Percentiles rank a stretch among this genome's conserved stretches.
These are phyloP conservation scores for Rotaria sp. DNA, from an alignment of 2,888 invertebrate genomes.

Conservation along the genomic window DNA sequence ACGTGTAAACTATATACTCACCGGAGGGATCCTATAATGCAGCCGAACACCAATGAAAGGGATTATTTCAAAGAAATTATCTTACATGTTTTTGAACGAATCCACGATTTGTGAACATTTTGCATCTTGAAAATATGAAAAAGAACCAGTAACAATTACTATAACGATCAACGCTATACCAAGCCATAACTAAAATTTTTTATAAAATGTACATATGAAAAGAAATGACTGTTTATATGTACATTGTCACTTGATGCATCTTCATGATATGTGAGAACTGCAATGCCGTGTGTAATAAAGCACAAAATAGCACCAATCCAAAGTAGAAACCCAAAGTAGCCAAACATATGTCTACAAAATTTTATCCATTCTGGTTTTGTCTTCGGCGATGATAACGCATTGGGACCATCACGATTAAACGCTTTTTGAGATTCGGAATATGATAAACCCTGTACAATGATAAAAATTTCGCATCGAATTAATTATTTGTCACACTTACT, in stretches of 20 bases:
- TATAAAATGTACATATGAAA: not conserved
- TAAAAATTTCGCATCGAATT: not conserved
- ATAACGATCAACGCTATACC: constrained; percentile 87
- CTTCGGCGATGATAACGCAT: constrained; percentile 46
- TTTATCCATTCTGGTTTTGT: constrained; percentile 98
- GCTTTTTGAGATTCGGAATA: constrained; percentile 42
- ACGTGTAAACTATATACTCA: not conserved
- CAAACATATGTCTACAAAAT: constrained; percentile 96
- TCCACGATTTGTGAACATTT: constrained; percentile 98
- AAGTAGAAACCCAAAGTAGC: constrained; percentile 82
- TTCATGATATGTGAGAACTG: constrained; percentile 42
- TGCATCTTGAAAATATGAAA: constrained; percentile 94
- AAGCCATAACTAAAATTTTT: constrained; percentile 66
- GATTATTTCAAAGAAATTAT: not conserved
- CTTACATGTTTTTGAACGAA: constrained; percentile 85
- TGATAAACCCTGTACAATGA: constrained; percentile 32
- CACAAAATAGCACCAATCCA: constrained; percentile 81
- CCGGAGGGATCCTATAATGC: not conserved
- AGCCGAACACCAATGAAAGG: not conserved
- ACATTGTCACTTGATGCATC: constrained; percentile 46
- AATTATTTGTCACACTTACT: not conserved
- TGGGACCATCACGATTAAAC: constrained; percentile 46
- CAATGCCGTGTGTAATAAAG: constrained; percentile 47
- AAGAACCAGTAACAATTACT: constrained; percentile 92
- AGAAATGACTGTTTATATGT: not conserved